Evolutionary conservation across 2,888 invertebrate genomes (phyloP), one percentile per base, ranked within the genome.

Genomic region (Trichacis sp.): DNA sequence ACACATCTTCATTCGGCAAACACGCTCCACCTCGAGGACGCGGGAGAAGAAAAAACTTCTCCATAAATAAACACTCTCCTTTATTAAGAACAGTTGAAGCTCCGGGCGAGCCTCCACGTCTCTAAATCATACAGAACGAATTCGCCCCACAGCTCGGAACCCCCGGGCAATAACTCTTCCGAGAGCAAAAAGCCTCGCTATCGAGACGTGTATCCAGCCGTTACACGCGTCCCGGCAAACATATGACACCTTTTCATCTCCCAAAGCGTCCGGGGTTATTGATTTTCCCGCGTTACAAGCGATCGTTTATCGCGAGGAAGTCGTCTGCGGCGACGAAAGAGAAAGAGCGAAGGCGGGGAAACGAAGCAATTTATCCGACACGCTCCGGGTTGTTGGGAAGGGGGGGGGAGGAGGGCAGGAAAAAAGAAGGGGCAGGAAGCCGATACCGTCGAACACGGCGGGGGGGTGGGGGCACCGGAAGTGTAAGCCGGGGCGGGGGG

Each of bases 341-440:
- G 56, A 69, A 70, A 69, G 61, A 8, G 8, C 8, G 8, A 24
- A 57, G 59, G 56, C 15, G 68, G 46, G 57, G 59, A 58, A 65
- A 67, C 57, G 70, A 76, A 77, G 76, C 77, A n/a, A n/a, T n/a
- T n/a, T n/a, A n/a, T n/a, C n/a, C n/a, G n/a, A n/a, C n/a, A n/a
- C n/a, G n/a, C n/a, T n/a, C n/a, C n/a, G n/a, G n/a, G n/a, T n/a
- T n/a, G n/a, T n/a, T n/a, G n/a, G n/a, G n/a, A n/a, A n/a, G n/a
- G n/a, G n/a, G n/a, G n/a, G n/a, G n/a, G n/a, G n/a, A n/a, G n/a
- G n/a, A n/a, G n/a, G n/a, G n/a, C n/a, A n/a, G n/a, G n/a, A n/a
- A n/a, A n/a, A n/a, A n/a, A n/a, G n/a, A n/a, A n/a, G n/a, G n/a
- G n/a, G n/a, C n/a, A n/a, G n/a, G n/a, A n/a, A n/a, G n/a, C n/a